Evolutionary conservation across 2,888 invertebrate species (phyloP), one percentile per base, ranked within the genome.

Genomic region (Drosophila sordidapex): DNA sequence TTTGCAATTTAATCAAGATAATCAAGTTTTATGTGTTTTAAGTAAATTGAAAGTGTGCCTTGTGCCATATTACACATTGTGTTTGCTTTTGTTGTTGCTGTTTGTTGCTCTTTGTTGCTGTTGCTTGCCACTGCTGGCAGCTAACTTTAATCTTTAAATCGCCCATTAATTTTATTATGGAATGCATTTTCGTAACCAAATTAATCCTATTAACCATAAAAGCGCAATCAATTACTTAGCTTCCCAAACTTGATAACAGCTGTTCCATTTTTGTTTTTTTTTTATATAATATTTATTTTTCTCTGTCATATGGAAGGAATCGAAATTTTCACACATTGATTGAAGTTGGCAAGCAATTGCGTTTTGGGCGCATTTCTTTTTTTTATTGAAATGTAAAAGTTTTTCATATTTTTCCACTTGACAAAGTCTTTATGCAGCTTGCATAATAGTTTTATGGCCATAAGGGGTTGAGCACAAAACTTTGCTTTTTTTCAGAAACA

Each of bases 1-100:
- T 87, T 90, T 87, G 87, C 87, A 87, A 87, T 87, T 90, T 90
- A 90, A 87, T 87, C 90, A 90, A 87, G 90, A 90, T 87, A 87
- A 87, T 87, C 90, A 87, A 90, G 87, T 87, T 90, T 89, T 87
- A 89, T 87, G 88, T 90, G 90, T 90, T 86, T 80, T 82, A 77
- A 81, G 89, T 90, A 87, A 87, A 87, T 90, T 90, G 87, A 87
- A 87, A 87, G 90, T 87, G 89, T 83, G 81, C 88, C 86, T 81
- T 74, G 68, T 75, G 88, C 85, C 78, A 74, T 74, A 85, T 90
- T 83, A 73, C 74, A 69, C 66, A 76, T 73, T 90, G 89, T 90
- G 89, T 86, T 88, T 85, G 83, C 73, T 52, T 68, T 74, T 64
- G 38, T 53, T 72, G 31, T 53, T 51, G 36, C 36, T 58, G 27